phyloP scores from a whole-genome alignment of 1,140 invertebrate species.

The Sarcophaga bullata region DNA sequence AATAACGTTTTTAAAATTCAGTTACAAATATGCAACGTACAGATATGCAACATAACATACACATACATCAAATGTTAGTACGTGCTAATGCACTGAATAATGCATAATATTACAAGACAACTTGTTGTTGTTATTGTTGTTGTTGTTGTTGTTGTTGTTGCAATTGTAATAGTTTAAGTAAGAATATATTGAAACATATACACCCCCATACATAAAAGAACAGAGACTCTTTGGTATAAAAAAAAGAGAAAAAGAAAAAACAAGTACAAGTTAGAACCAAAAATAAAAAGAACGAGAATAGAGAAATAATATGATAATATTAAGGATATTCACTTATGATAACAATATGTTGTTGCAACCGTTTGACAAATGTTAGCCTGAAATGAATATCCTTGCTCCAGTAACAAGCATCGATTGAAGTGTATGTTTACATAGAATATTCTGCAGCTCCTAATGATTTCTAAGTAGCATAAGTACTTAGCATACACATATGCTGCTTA shows the following conservation, averaged over 20 bases:
- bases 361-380: background rate
- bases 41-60: background rate
- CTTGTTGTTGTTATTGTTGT: background rate
- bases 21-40: background rate
- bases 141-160: background rate
- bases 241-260: background rate
- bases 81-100: constrained; percentile 40
- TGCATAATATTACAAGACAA: background rate
- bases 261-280: background rate
- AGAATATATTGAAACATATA: background rate
- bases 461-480: background rate
- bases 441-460: background rate
- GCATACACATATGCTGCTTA: background rate
- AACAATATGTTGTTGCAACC: background rate
- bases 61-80: constrained; percentile 37
- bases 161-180: background rate
- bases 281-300: background rate
- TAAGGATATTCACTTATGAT: background rate
- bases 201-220: background rate
- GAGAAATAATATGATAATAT: background rate
- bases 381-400: background rate
- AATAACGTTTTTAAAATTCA: background rate
- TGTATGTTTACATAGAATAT: background rate
- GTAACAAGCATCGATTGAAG: background rate
- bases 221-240: background rate